Base-by-base conservation (phyloP, 2,113 vertebrate species). In the Xenopus laevis region DNA sequence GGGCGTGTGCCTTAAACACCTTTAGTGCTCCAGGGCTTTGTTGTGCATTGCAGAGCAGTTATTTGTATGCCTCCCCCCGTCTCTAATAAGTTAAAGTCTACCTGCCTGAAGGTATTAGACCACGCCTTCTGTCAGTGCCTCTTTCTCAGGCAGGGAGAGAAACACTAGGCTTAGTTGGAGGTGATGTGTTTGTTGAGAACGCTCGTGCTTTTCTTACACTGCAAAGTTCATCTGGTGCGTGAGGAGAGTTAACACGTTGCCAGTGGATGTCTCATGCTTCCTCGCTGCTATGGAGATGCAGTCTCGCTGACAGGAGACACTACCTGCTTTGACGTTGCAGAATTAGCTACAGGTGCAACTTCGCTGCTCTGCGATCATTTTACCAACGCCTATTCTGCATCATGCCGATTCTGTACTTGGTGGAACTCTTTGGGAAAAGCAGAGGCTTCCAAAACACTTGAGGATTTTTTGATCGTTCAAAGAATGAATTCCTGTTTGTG, bases 261-360 rank as follows among this genome's bases (percentile, higher is more conserved):
- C 73, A 79, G 68, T 53, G 4, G 58, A 45, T 27, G 46, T 86
- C 86, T 86, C 81, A 88, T 73, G 72, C 80, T 62, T 78, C 77
- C 83, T 85, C 81, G 89, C 89, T 77, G 0, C 90, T 85, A 83
- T 82, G 87, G 89, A 83, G 78, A 81, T 86, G 78, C 80, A 78
- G 81, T 84, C 88, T 83, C 86, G 87, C 86, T 89, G 88, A 91
- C 84, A 82, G 85, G 85, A 62, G 83, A 81, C 73, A 72, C 79
- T 87, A 82, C 78, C 80, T 73, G 79, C 75, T 81, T 84, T 79
- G 65, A 2, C 69, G 80, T 58, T 71, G 52, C 58, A 80, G 62
- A 53, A 68, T 74, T 70, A 23, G 0, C 0, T 72, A 70, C 16
- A 10, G 7, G 20, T 60, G 20, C 58, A 60, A 1, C 20, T 18